Evolutionary conservation across 2,113 vertebrate genomes (phyloP).

Genomic region (Prietella phreatophila): DNA sequence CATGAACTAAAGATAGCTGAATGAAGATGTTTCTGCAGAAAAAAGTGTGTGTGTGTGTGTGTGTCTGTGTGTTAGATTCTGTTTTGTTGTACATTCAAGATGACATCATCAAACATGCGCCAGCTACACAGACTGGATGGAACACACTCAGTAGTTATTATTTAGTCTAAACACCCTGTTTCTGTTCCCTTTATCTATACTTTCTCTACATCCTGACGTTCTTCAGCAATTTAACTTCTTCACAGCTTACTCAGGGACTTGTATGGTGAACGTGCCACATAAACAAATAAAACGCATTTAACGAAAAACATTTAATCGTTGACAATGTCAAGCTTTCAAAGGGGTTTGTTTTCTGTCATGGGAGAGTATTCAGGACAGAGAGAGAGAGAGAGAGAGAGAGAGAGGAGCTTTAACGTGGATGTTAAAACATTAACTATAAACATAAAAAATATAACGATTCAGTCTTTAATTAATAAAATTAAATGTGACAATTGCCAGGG

Average conservation of each 20-base stretch:
- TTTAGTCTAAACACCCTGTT: background rate
- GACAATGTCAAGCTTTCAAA: background rate
- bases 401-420: background rate
- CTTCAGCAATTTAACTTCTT: background rate
- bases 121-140: background rate
- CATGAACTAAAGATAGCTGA: background rate
- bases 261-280: background rate
- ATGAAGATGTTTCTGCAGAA: conserved; percentile 1
- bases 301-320: background rate
- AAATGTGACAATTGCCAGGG: too few relatives aligned
- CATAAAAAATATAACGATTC: background rate
- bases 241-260: background rate
- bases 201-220: conserved; percentile 1
- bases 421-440: background rate
- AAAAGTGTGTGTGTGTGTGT: background rate
- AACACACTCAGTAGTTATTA: background rate
- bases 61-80: background rate
- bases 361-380: background rate
- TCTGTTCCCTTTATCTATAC: background rate
- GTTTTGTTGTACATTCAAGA: background rate
- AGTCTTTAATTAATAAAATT: background rate
- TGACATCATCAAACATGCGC: conserved; percentile 2
- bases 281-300: too few relatives aligned
- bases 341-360: background rate
- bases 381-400: too few relatives aligned